Evolutionary conservation across 2,113 vertebrate genomes (phyloP).

Genomic region (Sylvia atricapilla): DNA sequence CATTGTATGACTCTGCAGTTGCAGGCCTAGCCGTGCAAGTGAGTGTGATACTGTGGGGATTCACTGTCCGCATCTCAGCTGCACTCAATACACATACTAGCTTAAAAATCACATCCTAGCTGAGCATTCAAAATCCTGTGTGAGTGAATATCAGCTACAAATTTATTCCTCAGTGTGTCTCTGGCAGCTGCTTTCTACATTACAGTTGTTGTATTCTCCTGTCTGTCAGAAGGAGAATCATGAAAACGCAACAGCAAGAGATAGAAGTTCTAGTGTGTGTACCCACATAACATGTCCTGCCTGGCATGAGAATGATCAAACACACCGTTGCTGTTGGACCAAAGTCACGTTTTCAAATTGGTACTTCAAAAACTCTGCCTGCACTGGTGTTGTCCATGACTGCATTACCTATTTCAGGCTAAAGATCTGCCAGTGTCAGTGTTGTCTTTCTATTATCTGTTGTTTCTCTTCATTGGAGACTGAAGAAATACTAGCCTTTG

Average conservation of each 20-base stretch:
- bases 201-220: neutral
- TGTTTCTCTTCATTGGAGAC: neutral
- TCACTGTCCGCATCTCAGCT: neutral
- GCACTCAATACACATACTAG: neutral
- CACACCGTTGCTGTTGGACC: neutral
- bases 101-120: neutral
- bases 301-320: neutral
- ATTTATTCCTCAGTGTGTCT: neutral
- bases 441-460: neutral
- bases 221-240: neutral
- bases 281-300: neutral
- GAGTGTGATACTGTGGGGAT: neutral
- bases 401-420: neutral
- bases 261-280: neutral
- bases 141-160: accelerated
- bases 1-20: neutral
- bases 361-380: neutral
- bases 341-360: neutral
- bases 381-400: neutral
- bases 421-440: neutral
- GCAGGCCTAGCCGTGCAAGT: neutral
- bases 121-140: neutral
- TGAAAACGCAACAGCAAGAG: neutral
- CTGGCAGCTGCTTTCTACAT: neutral
- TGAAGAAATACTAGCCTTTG: neutral